These are phyloP conservation scores for Diadegma fenestrale DNA, from an alignment of 2,888 invertebrate genomes.

Conservation along the genomic window DNA sequence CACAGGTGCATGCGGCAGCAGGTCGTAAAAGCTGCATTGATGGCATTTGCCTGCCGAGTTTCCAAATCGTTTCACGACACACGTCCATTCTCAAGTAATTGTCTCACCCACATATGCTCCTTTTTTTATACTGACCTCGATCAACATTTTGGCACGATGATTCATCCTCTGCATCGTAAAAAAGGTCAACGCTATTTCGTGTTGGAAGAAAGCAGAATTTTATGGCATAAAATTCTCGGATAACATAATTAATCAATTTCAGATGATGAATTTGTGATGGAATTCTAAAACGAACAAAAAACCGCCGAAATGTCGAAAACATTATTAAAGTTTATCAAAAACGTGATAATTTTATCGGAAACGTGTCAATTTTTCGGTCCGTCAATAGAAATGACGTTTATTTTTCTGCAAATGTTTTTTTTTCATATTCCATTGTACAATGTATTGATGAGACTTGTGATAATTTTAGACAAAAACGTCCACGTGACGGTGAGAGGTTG, in stretches of 20 bases:
- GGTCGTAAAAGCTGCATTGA: slow-evolving; percentile 49
- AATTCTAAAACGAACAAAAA: neutral
- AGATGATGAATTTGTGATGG: neutral
- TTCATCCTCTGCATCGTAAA: neutral
- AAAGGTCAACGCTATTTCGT: neutral
- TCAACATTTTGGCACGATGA: neutral
- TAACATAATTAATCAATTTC: neutral
- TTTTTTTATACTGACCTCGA: slow-evolving; percentile 5
- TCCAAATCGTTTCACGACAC: slow-evolving; percentile 35
- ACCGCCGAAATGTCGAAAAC: neutral
- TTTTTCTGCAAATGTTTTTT: neutral
- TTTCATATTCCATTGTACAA: slow-evolving; percentile 21
- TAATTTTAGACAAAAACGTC: slow-evolving; percentile 75
- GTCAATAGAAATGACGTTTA: neutral
- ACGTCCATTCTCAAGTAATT: slow-evolving; percentile 46
- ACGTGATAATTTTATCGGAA: neutral
- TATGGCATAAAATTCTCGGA: neutral
- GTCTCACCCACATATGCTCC: slow-evolving; percentile 20
- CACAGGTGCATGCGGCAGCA: slow-evolving; percentile 26
- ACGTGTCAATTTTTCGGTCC: neutral
- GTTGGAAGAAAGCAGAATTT: neutral
- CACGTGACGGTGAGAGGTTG: slow-evolving; percentile 78
- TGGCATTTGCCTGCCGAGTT: slow-evolving; percentile 19
- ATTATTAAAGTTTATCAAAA: neutral
- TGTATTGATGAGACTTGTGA: slow-evolving; percentile 26